These are phyloP conservation scores for Odontamblyopus lacepedii DNA, from an alignment of 2,797 vertebrate genomes.

Conservation along the genomic window DNA sequence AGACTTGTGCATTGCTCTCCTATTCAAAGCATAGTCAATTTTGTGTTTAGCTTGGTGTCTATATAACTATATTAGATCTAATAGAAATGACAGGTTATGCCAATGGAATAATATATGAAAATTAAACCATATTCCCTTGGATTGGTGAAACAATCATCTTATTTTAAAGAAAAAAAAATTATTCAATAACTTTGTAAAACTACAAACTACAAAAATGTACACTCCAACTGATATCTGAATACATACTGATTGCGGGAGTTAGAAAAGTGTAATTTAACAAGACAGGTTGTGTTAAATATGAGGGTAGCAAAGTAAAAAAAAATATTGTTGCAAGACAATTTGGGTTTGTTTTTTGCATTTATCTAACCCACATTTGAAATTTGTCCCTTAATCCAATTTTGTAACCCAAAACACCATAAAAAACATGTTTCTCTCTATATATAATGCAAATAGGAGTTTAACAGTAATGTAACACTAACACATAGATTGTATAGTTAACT, in stretches of 20 bases:
- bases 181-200: no score
- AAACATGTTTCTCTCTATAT: no score
- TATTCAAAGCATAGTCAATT: not conserved
- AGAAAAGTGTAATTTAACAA: not conserved
- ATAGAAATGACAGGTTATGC: not conserved
- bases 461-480: not conserved
- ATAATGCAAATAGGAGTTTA: no score
- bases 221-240: not conserved
- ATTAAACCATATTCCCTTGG: not conserved
- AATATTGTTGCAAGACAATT: not conserved
- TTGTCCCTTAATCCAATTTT: not conserved
- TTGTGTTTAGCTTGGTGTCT: no score
- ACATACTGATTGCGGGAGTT: not conserved
- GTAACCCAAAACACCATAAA: no score
- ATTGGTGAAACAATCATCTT: not conserved
- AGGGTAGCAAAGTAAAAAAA: not conserved
- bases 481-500: no score
- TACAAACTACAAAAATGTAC: not conserved
- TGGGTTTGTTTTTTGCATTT: not conserved
- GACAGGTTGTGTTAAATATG: not conserved
- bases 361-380: not conserved
- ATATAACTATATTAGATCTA: no score
- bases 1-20: not conserved
- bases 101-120: not conserved
- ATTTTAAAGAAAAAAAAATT: no score